Conservation (phyloP, 2,797 vertebrate species). For the Chloroceryle inda region DNA sequence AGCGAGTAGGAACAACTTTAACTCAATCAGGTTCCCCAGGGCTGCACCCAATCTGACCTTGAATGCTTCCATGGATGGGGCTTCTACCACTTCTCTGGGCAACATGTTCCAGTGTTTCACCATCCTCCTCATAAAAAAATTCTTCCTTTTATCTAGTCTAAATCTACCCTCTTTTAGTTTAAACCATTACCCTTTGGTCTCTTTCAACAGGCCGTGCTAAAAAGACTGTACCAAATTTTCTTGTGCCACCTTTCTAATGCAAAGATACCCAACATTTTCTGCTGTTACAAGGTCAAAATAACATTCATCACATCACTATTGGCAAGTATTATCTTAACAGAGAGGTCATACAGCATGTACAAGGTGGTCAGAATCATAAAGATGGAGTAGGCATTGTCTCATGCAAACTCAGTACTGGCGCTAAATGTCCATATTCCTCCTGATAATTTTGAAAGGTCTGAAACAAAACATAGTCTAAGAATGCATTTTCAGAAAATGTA, state of each 20-base stretch:
- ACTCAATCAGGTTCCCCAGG: not conserved
- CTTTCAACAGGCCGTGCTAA: not conserved
- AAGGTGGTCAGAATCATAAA: not conserved
- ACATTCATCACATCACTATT: not conserved
- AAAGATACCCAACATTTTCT: not conserved
- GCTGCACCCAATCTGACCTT: not conserved
- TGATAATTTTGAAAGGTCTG: not conserved
- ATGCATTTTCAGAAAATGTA: not conserved
- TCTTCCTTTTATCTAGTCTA: not conserved
- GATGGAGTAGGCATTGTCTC: not conserved
- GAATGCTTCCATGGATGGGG: not conserved
- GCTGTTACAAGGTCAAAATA: not conserved
- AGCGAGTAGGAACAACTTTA: not conserved
- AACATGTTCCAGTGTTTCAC: not conserved
- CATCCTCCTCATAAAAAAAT: not conserved
- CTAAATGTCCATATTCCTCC: not conserved
- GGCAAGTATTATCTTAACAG: not conserved
- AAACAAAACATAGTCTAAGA: not conserved
- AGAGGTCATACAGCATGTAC: not conserved
- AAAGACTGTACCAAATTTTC: not conserved
- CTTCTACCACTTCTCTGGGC: not conserved
- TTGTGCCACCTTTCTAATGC: not conserved
- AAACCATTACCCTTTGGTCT: not conserved
- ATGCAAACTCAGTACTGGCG: not conserved
- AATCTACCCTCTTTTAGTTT: not conserved